A percentile compares a stretch with the other conserved stretches of the same genome.
phyloP scores from a whole-genome alignment of 2,113 vertebrate species.

The Corythaixoides concolor region DNA sequence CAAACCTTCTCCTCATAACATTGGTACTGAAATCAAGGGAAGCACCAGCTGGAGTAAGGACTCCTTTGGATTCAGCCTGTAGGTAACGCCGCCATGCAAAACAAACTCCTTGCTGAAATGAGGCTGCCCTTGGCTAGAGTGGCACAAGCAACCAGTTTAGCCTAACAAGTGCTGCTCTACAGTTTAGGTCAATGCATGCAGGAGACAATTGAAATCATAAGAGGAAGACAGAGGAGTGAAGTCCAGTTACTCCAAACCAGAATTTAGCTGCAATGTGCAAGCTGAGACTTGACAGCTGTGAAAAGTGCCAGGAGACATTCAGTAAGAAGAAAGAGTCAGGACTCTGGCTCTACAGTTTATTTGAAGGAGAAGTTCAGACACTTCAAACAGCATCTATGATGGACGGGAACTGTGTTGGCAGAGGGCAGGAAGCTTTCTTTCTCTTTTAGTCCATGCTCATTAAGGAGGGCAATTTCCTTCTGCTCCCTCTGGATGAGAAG shows the following conservation, averaged over 20 bases:
- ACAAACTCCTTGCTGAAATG: background rate
- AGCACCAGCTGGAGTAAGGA: background rate
- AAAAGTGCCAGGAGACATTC: background rate
- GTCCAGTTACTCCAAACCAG: background rate
- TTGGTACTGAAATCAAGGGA: background rate
- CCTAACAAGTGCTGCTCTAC: background rate
- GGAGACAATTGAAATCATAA: background rate
- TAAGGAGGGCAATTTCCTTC: slow-evolving; percentile 44
- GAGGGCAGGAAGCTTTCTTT: background rate
- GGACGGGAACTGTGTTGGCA: background rate
- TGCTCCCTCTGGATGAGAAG: slow-evolving; percentile 10
- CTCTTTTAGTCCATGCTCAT: background rate
- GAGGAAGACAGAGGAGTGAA: background rate
- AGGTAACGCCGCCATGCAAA: rapidly evolving
- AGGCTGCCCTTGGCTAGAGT: background rate
- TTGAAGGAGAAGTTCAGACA: slow-evolving; percentile 29
- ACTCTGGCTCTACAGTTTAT: background rate
- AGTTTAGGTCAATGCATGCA: background rate
- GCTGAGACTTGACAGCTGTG: background rate
- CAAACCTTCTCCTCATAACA: background rate
- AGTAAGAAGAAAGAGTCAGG: background rate
- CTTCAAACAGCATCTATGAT: background rate
- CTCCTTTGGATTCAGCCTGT: background rate
- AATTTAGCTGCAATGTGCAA: background rate
- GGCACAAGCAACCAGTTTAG: background rate